Base-by-base conservation (phyloP, 2,797 vertebrate genomes). In the Pygocentrus nattereri region DNA sequence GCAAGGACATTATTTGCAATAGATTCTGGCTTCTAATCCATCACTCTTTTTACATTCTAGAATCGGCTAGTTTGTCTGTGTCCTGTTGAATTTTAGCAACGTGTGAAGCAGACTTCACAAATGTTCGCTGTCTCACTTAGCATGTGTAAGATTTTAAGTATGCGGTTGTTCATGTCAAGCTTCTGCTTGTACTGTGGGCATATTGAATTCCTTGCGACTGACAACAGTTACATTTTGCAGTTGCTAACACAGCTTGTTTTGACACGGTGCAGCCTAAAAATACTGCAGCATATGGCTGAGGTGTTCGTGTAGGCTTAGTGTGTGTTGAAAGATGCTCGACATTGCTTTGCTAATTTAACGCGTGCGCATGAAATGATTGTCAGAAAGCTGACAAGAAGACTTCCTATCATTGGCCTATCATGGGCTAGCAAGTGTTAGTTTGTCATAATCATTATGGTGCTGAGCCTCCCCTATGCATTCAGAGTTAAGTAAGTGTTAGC, bases 231-330 rank as follows among this genome's bases (percentile, higher is more conserved):
- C 16, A 71, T 54, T 19, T 31, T 56, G 54, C 72, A 74, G 15
- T 44, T 74, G 31, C 52, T 56, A 56, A 38, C 52, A 18, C 72
- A 74, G 54, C 72, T 44, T 59, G 54, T 58, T 74, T 74, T 56
- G 31, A 74, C 54, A 44, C 23, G n/a, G 34, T 10, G 11, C 34
- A 44, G 34, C 72, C 72, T 74, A 74, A 74, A 74, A 74, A 74
- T 59, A 59, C 72, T 74, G 54, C 71, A 74, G 54, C 52, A 58
- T 74, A 70, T 70, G 68, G 68, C 44, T 18, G 23, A 30, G 68
- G 23, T 7, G 25, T 70, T 10, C 3, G 10, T 18, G 44, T 70
- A 70, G 68, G 27, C 49, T 31, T 52, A 30, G 18, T 1, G 38
- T 58, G 19, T 38, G 30, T 56, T 15, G 21, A 75, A 76, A 71